Percentiles rank a stretch among this genome's conserved stretches.
Evolutionary conservation across 2,888 invertebrate species (phyloP).

Genomic region (Periphyllus acericola): DNA sequence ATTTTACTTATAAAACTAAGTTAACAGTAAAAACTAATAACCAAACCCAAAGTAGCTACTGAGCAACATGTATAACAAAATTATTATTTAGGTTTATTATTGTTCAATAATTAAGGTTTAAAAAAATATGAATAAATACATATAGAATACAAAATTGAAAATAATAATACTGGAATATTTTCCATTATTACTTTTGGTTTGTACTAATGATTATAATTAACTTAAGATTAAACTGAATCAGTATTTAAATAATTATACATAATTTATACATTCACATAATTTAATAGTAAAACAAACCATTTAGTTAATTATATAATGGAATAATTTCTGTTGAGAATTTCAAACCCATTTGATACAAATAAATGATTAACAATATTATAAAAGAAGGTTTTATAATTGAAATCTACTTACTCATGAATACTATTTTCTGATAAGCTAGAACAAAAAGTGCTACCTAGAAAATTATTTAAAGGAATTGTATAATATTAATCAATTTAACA

Average conservation of each 20-base stretch:
- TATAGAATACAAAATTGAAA: too few species aligned
- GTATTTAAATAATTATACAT: background rate
- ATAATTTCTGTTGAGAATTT: background rate
- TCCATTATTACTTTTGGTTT: too few species aligned
- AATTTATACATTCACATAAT: background rate
- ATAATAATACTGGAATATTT: too few species aligned
- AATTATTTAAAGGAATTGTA: background rate
- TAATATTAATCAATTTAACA: background rate
- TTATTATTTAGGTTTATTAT: too few species aligned
- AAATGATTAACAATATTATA: background rate
- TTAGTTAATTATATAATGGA: background rate
- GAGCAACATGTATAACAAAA: too few species aligned
- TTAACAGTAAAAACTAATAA: too few species aligned
- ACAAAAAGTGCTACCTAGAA: background rate
- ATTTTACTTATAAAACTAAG: too few species aligned
- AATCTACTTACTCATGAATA: constrained; percentile 12
- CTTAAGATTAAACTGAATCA: too few species aligned
- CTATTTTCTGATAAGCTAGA: background rate
- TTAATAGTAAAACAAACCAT: background rate
- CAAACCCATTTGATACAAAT: background rate
- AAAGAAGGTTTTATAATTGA: background rate
- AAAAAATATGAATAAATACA: too few species aligned
- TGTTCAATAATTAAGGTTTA: too few species aligned
- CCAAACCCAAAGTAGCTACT: too few species aligned
- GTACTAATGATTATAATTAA: too few species aligned